Base-by-base conservation (phyloP, 1,140 invertebrate species). In the Helicoverpa armigera region DNA sequence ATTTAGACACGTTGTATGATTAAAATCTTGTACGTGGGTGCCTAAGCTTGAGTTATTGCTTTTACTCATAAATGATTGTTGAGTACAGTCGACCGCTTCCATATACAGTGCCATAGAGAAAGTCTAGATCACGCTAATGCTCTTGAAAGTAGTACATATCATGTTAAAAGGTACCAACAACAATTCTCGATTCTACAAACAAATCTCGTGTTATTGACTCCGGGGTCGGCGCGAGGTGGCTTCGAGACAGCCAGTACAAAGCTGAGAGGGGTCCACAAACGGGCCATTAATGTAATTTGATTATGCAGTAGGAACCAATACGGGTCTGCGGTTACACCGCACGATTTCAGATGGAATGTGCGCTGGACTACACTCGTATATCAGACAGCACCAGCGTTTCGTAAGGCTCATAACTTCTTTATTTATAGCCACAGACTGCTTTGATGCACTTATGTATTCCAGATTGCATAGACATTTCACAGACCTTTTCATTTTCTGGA, bases 41-140 rank as follows among this genome's bases (percentile, higher is more conserved):
- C 60, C 16, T 18, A 31, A 43, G 18, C 58, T 35, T 58, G 31
- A 73, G 31, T 16, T 58, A 35, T 56, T 58, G 23, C 79, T 80
- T 81, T 82, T 82, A 79, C 74, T 76, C 67, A 77, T 70, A 80
- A 80, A 74, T 83, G 76, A 78, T 61, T 81, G 82, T 83, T 81
- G 77, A 80, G 58, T 23, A 56, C 48, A 70, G 18, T 29, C 18
- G 23, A 60, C 79, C 81, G 80, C 81, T 74, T 29, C 87, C 87
- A 81, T 85, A 79, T 86, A 81, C 60, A 80, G 82, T 74, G 58
- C 35, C 31, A 74, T 51, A 81, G 83, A 82, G 86, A 88, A 88
- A 87, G 87, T 81, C 72, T 69, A 65, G 72, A 81, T 80, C 82
- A 78, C 58, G 35, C 60, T 70, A 50, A 78, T 61, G 35, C 54